These are phyloP conservation scores for Petromus typicus DNA, from an alignment of 2,113 vertebrate species.

Conservation along the genomic window DNA sequence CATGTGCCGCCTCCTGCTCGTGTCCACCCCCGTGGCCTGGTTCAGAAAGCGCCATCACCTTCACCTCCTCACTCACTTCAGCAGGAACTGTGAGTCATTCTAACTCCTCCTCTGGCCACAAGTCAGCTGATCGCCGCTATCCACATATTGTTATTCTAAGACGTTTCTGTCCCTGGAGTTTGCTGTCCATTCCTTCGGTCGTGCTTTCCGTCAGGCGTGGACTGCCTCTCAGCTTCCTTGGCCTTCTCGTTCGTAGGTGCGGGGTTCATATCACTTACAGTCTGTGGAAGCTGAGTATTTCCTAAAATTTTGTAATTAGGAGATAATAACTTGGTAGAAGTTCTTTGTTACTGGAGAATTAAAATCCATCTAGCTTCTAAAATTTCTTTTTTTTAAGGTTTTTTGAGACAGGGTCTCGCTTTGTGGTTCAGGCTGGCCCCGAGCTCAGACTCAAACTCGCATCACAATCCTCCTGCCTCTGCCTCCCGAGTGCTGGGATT, in stretches of 20 bases:
- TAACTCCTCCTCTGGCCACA: not conserved
- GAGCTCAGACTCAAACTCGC: too few relatives aligned
- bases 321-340: not conserved
- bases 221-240: not conserved
- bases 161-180: not conserved
- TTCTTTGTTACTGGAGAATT: not conserved
- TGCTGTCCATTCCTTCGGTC: not conserved
- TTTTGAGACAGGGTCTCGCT: too few relatives aligned
- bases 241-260: not conserved
- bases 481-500: too few relatives aligned
- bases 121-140: not conserved
- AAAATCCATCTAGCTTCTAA: constrained; percentile 46
- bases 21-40: not conserved
- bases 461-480: too few relatives aligned
- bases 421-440: too few relatives aligned
- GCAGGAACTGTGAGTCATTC: not conserved
- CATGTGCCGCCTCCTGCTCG: not conserved
- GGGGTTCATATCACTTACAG: not conserved
- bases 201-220: not conserved
- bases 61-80: not conserved
- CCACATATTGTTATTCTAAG: not conserved
- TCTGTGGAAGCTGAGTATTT: not conserved
- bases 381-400: too few relatives aligned
- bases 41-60: not conserved
- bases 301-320: not conserved